phyloP scores from a whole-genome alignment of 2,888 invertebrate species.

The Chorisops tibialis region DNA sequence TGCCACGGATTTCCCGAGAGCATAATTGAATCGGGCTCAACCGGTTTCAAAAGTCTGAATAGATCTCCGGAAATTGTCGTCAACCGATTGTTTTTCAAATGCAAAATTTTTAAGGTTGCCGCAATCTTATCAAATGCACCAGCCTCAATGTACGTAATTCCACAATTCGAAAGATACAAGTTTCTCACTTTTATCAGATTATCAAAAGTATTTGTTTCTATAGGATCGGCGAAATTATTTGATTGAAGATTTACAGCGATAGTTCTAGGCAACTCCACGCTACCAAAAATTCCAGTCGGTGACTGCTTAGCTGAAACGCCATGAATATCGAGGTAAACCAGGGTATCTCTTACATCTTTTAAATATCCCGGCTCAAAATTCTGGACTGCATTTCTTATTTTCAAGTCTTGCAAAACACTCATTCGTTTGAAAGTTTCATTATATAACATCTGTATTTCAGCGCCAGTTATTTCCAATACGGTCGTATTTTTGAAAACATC shows the following conservation, averaged over 20 bases:
- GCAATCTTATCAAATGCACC: background rate
- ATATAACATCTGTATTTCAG: background rate
- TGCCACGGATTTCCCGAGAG: conserved; percentile 4
- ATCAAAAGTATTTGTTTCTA: background rate
- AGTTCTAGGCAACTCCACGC: background rate
- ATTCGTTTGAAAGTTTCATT: background rate
- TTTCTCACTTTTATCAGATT: background rate
- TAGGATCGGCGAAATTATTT: background rate
- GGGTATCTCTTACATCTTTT: too few species aligned
- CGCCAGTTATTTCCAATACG: background rate
- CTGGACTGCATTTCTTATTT: background rate
- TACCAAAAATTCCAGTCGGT: background rate
- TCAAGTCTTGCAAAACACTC: background rate
- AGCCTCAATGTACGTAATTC: background rate
- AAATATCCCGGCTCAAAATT: too few species aligned
- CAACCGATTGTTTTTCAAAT: background rate
- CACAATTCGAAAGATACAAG: background rate
- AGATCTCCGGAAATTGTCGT: background rate
- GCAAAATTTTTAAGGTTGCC: background rate
- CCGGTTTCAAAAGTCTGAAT: background rate
- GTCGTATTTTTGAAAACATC: background rate
- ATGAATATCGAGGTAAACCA: too few species aligned
- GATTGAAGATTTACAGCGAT: background rate
- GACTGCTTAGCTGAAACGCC: too few species aligned
- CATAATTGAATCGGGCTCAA: background rate